A percentile compares a stretch with the other conserved stretches of the same genome.
phyloP scores from a whole-genome alignment of 2,113 vertebrate genomes.

The Progne subis region DNA sequence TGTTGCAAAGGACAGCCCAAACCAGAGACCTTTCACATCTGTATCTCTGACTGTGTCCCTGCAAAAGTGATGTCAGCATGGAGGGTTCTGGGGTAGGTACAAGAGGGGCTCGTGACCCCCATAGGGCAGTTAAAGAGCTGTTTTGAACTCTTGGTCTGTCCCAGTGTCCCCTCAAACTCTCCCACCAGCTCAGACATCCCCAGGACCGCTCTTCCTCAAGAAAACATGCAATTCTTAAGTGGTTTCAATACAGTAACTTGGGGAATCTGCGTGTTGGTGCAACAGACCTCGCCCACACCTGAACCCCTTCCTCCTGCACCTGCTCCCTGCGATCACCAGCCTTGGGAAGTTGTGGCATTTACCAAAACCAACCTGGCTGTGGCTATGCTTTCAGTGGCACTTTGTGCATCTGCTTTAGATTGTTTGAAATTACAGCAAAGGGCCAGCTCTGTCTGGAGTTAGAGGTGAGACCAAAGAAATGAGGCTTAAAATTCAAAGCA shows the following conservation, averaged over 20 bases:
- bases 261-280: not conserved
- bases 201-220: not conserved
- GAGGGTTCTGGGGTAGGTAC: not conserved
- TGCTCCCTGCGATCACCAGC: accelerated
- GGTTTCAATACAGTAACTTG: not conserved
- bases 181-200: not conserved
- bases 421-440: not conserved
- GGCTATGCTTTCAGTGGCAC: not conserved
- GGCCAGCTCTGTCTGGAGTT: not conserved
- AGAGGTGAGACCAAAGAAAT: not conserved
- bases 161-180: not conserved
- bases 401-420: not conserved
- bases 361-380: accelerated
- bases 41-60: not conserved
- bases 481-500: conserved; percentile 18
- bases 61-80: accelerated
- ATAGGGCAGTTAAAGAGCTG: accelerated
- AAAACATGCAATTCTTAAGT: not conserved
- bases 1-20: not conserved
- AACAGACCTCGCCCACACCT: not conserved
- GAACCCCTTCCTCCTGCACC: not conserved
- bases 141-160: not conserved
- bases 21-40: accelerated
- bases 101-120: not conserved
- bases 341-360: accelerated